Percentiles rank a stretch among this genome's conserved stretches.
Conservation (phyloP, 2,113 vertebrate species). For the Nothocercus julius region DNA sequence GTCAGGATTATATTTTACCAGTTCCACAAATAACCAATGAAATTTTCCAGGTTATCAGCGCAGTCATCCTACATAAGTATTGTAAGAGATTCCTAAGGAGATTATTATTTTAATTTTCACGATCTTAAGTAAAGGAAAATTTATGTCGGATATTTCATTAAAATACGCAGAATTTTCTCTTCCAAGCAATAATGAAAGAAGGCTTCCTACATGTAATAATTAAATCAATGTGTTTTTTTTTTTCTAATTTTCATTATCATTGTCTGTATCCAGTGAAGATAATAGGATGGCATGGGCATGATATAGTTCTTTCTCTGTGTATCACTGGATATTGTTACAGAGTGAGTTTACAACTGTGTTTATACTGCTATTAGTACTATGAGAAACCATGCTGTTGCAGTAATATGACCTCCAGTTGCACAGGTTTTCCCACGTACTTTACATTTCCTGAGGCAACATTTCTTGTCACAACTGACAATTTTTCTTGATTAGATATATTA, state of each 20-base stretch:
- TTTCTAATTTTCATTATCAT: not conserved
- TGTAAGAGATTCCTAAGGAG: not conserved
- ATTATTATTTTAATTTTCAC: not conserved
- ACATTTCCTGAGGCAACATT: not conserved
- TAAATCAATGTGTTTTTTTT: not conserved
- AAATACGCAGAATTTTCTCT: not conserved
- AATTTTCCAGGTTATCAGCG: not conserved
- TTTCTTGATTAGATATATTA: not conserved
- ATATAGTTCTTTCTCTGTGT: not conserved
- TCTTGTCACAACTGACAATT: not conserved
- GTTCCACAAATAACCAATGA: not conserved
- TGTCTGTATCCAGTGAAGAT: not conserved
- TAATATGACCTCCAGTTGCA: not conserved
- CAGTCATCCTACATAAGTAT: not conserved
- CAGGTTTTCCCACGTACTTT: not conserved
- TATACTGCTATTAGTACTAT: not conserved
- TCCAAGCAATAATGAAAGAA: not conserved
- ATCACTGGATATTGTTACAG: not conserved
- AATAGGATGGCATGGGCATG: not conserved
- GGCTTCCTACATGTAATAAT: not conserved
- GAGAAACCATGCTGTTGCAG: not conserved
- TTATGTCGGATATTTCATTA: not conserved
- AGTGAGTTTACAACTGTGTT: not conserved
- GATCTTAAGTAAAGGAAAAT: not conserved
- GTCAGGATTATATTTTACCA: not conserved